Conservation (phyloP, 2,888 invertebrate genomes). For the Yponomeuta sedellus region DNA sequence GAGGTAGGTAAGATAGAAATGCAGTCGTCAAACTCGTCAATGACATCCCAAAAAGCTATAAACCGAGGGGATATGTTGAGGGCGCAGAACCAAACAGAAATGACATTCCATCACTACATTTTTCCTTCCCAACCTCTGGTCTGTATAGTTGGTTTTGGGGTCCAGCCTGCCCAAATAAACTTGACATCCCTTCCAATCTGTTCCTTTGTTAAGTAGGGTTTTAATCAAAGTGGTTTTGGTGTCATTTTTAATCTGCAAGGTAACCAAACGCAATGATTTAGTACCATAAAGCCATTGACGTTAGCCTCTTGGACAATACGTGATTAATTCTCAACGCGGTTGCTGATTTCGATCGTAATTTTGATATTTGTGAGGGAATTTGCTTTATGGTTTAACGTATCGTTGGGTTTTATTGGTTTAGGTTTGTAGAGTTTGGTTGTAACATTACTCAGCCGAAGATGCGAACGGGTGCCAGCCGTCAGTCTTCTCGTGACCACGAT, state of each 20-base stretch:
- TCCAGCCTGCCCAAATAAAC: too few relatives aligned
- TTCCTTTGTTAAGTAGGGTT: too few relatives aligned
- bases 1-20: not conserved
- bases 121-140: not conserved
- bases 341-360: not conserved
- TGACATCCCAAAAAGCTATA: slow-evolving; percentile 3
- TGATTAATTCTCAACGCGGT: slow-evolving; percentile 9
- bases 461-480: too few relatives aligned
- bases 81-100: not conserved
- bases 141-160: not conserved
- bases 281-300: slow-evolving; percentile 5
- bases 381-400: not conserved
- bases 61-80: slow-evolving; percentile 1
- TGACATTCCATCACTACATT: not conserved
- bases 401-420: slow-evolving; percentile 9
- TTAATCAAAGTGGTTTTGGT: too few relatives aligned
- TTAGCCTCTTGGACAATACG: slow-evolving; percentile 5
- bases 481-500: too few relatives aligned
- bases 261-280: slow-evolving; percentile 5
- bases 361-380: not conserved
- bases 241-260: not conserved
- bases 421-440: too few relatives aligned
- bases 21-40: slow-evolving; percentile 7
- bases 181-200: too few relatives aligned
- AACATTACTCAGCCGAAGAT: too few relatives aligned